Base-by-base conservation (phyloP, 2,113 vertebrate species). In the Channa argus region DNA sequence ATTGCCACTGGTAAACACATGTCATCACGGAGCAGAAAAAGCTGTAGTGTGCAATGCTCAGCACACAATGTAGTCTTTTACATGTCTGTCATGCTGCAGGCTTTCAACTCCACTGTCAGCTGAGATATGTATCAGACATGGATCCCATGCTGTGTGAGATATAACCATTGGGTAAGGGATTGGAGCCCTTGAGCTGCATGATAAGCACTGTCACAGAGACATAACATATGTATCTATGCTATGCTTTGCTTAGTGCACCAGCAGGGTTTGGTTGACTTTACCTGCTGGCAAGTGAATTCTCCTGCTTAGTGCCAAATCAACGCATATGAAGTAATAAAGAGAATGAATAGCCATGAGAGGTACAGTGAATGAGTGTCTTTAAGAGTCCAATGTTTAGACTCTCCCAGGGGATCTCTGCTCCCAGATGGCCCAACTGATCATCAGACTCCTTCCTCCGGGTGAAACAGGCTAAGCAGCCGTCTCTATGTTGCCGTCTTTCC, bases 201-300 rank as follows among this genome's bases (percentile, higher is more conserved):
- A 93, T 92, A 91, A 91, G 91, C 91, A 87, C 84, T 85, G 89
- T 90, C 85, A 87, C 81, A 46, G 71, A 80, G 78, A 91, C 84
- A 68, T 89, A 88, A 89, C 87, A 89, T 88, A 90, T 91, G 88
- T 92, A 92, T 89, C 87, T 86, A 86, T 82, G 77, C 84, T 63
- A 60, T 77, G 74, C 85, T 86, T 77, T 82, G 77, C 80, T 76
- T 83, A 83, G 87, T 34, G 59, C 84, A 83, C 72, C 74, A 68
- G 34, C 73, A 61, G 73, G 61, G 66, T 79, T 83, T 63, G 74
- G 52, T 62, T 74, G 76, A 82, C 72, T 88, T 86, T 72, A 89
- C 86, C 88, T 80, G 77, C 62, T 80, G 78, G 85, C 80, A 84
- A 89, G 78, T 86, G 83, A 84, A 84, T 82, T 83, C 69, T 77